A percentile compares a stretch with the other conserved stretches of the same genome.
phyloP scores from a whole-genome alignment of 2,797 vertebrate genomes.

The Jordanella pulchra region DNA sequence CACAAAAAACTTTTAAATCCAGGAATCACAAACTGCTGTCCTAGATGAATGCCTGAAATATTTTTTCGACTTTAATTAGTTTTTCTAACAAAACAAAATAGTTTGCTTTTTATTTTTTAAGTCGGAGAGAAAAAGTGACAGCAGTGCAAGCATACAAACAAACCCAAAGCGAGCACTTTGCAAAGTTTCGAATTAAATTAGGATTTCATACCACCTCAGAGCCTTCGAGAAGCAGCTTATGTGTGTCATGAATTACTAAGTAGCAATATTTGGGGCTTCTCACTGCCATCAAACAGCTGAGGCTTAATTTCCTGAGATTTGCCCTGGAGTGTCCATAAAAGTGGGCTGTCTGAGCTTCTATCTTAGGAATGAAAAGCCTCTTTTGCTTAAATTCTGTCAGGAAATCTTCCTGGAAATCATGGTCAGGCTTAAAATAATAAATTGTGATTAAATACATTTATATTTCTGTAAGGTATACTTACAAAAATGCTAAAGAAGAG shows the following conservation, averaged over 20 bases:
- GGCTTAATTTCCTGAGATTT: constrained; percentile 70
- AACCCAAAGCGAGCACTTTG: constrained; percentile 47
- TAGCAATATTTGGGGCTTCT: constrained; percentile 71
- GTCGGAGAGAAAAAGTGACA: constrained; percentile 31
- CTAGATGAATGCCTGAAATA: constrained; percentile 23
- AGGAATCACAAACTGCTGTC: constrained; percentile 17
- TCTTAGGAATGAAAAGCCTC: constrained; percentile 49
- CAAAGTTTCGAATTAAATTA: constrained; percentile 63
- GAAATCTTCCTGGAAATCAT: constrained; percentile 19
- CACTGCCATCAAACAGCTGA: constrained; percentile 71
- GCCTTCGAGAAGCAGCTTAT: constrained; percentile 63
- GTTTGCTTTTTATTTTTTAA: constrained; percentile 36
- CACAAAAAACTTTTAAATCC: constrained; percentile 18
- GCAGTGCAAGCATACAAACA: constrained; percentile 51
- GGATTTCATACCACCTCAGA: constrained; percentile 61
- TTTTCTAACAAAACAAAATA: constrained; percentile 25
- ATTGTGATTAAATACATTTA: neutral
- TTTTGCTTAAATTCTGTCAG: constrained; percentile 1
- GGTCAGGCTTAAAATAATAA: neutral
- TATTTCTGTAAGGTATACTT: neutral
- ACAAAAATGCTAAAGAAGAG: neutral
- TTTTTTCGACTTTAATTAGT: constrained; percentile 23
- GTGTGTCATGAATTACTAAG: constrained; percentile 77
- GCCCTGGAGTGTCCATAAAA: constrained; percentile 69
- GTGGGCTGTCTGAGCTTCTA: constrained; percentile 58